Conservation (phyloP, 2,113 vertebrate species). For the Taxidea taxus region DNA sequence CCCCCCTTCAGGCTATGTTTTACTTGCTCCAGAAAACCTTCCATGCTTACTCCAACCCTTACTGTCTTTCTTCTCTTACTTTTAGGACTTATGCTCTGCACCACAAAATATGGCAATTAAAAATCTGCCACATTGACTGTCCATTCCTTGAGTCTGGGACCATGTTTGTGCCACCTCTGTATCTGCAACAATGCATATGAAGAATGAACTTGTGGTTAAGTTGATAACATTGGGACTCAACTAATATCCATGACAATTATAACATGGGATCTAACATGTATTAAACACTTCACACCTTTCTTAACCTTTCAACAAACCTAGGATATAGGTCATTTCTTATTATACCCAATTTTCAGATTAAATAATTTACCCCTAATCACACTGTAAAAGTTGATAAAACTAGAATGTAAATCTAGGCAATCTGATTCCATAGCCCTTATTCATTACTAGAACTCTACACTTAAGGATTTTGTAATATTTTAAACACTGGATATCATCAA, state of each 20-base stretch:
- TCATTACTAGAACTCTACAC: neutral
- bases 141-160: neutral
- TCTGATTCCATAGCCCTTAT: neutral
- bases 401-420: neutral
- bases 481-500: neutral
- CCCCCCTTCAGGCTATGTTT: neutral
- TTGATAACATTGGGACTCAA: no score
- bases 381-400: neutral
- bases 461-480: neutral
- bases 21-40: neutral
- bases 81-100: neutral
- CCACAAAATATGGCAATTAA: neutral
- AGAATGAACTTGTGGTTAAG: neutral
- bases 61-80: neutral
- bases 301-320: neutral
- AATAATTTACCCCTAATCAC: neutral
- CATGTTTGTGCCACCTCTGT: neutral
- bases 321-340: neutral
- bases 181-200: neutral
- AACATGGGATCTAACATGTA: neutral
- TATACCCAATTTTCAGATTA: neutral
- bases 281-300: neutral
- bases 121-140: neutral
- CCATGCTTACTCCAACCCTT: neutral
- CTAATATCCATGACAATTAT: neutral